Base-by-base conservation (phyloP, 2,797 vertebrate genomes). In the Gambelia wislizenii region DNA sequence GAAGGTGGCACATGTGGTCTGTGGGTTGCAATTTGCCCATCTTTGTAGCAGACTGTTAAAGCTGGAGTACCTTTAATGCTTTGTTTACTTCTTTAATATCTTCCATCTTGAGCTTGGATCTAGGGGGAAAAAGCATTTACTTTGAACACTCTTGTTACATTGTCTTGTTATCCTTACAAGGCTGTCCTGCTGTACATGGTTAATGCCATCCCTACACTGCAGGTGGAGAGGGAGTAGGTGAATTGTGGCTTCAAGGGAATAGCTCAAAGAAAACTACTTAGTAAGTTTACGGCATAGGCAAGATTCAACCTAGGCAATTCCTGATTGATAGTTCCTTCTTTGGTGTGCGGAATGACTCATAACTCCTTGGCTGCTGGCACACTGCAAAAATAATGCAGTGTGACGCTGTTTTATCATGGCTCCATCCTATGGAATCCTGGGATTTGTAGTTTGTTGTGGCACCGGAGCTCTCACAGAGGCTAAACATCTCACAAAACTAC, bases 61-160 rank as follows among this genome's bases (percentile, higher is more conserved):
- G 27, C 16, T 0, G 42, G 3, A 87, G 89, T 97, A 99, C 99
- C 98, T 99, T 99, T 85, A 99, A 97, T 3, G 98, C 99, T 96
- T 99, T 99, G 92, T 99, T 99, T 72, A 99, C 99, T 96, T 99
- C 99, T 94, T 98, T 99, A 95, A 99, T 99, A 92, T 99, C 99
- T 97, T 99, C 99, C 99, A 99, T 99, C 96, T 98, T 99, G 77
- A 99, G 97, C 96, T 99, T 99, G 0, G 99, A 99, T 95, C 99
- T 99, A 92, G 42, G 82, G 92, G 22, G 84, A 67, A 92, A 61
- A 89, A 30, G 6, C 6, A 85, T 10, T 59, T 36, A 3, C 25
- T 70, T 1, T 67, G 27, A 67, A 64, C 22, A 30, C 1, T 27
- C 25, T 30, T 67, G 7, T 27, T 27, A 52, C 14, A 78, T 52